Evolutionary conservation across 2,113 vertebrate genomes (phyloP).

Genomic region (Lamprotornis superbus): DNA sequence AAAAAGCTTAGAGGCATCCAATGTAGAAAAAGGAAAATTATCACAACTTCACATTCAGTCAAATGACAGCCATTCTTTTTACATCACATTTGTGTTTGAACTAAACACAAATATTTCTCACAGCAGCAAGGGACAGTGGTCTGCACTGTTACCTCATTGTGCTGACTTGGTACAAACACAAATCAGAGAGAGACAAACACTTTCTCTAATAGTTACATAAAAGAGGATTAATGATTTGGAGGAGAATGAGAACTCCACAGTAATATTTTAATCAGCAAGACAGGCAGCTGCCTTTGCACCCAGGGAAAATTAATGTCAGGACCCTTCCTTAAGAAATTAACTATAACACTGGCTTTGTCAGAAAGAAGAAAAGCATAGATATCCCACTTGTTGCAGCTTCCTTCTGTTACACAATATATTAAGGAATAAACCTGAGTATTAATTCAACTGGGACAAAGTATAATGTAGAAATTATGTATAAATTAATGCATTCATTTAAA

Average conservation of each 20-base stretch:
- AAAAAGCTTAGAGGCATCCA: neutral
- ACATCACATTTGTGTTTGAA: neutral
- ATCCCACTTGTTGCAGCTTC: neutral
- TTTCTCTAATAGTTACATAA: neutral
- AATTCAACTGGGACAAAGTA: neutral
- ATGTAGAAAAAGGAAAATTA: neutral
- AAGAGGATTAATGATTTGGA: neutral
- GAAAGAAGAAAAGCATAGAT: neutral
- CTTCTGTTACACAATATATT: neutral
- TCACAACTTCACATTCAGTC: neutral
- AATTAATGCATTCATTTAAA: constrained; percentile 36
- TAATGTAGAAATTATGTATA: neutral
- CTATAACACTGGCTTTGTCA: neutral
- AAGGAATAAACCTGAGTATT: constrained; percentile 4
- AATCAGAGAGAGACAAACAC: neutral
- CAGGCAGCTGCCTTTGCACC: neutral
- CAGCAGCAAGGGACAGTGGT: neutral
- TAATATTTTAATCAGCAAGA: neutral
- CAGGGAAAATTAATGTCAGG: neutral
- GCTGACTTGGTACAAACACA: neutral
- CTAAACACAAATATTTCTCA: neutral
- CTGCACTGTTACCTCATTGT: neutral
- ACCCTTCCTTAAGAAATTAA: neutral
- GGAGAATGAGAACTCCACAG: neutral
- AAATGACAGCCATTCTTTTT: neutral